Evolutionary conservation across 2,797 vertebrate genomes (phyloP).

Genomic region (Pseudochirops corinnae): DNA sequence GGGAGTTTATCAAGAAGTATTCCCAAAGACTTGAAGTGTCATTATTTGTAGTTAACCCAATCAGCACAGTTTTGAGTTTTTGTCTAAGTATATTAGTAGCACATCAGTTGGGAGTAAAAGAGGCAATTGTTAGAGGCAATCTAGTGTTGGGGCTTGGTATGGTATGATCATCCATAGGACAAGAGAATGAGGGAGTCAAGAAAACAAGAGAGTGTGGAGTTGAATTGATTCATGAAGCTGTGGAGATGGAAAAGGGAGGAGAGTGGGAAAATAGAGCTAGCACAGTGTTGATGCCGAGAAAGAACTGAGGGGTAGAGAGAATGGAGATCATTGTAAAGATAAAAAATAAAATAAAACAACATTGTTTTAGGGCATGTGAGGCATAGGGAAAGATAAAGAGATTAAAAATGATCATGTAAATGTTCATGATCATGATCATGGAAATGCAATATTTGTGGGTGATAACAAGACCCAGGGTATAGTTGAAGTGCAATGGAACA

Average conservation of each 20-base stretch:
- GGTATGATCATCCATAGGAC: neutral
- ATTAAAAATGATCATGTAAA: neutral
- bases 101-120: neutral
- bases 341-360: neutral
- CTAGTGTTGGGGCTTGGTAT: neutral
- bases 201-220: neutral
- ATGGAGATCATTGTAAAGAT: neutral
- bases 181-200: neutral
- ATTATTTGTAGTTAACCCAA: constrained; percentile 58
- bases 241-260: neutral
- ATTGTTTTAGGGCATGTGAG: neutral
- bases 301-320: neutral
- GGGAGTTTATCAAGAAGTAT: constrained; percentile 50
- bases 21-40: constrained; percentile 54
- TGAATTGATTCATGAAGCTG: neutral
- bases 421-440: neutral
- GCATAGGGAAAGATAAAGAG: neutral
- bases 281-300: too few species aligned
- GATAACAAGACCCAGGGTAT: neutral
- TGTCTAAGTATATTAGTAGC: neutral
- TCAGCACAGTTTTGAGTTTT: neutral
- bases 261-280: neutral
- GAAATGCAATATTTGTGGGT: neutral
- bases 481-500: neutral
- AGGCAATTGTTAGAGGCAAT: neutral